phyloP scores from a whole-genome alignment of 2,797 vertebrate species.

The Acanthurus lineatus region DNA sequence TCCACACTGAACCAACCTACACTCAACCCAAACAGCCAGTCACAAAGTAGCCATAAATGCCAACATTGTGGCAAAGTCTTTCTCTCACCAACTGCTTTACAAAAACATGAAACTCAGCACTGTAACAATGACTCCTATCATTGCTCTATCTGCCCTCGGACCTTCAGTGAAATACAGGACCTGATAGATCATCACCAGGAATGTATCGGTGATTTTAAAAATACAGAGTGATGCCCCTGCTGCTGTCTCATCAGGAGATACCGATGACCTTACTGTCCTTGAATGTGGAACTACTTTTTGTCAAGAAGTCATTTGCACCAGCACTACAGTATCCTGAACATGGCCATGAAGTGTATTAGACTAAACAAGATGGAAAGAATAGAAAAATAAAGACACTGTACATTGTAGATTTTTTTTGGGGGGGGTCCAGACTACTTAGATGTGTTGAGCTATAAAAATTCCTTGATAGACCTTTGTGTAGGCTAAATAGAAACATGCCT shows the following conservation, averaged over 20 bases:
- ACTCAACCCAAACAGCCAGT: constrained; percentile 31
- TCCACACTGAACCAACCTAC: not conserved
- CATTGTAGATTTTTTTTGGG: constrained; percentile 36
- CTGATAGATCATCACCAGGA: constrained; percentile 85
- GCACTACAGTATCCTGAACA: constrained; percentile 77
- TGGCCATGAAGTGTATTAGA: constrained; percentile 44
- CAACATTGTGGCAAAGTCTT: constrained; percentile 82
- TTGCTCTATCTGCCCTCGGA: constrained; percentile 81
- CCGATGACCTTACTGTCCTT: constrained; percentile 71
- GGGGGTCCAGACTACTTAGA: constrained; percentile 22
- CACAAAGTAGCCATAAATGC: constrained; percentile 77
- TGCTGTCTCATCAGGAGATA: constrained; percentile 44
- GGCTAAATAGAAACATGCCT: constrained; percentile 6
- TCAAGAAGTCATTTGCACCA: constrained; percentile 81
- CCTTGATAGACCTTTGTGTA: constrained; percentile 1
- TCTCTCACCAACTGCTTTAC: constrained; percentile 71
- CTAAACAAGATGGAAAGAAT: constrained; percentile 2
- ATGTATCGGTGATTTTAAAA: constrained; percentile 69
- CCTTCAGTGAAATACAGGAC: constrained; percentile 79
- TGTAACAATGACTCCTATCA: constrained; percentile 67
- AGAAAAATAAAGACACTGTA: constrained; percentile 28
- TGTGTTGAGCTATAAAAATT: constrained; percentile 28
- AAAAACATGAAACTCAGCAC: constrained; percentile 76
- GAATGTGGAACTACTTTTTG: constrained; percentile 84
- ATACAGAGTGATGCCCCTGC: constrained; percentile 46